Percentiles rank a stretch among this genome's conserved stretches.
Evolutionary conservation across 2,888 invertebrate species (phyloP).

Genomic region (Tachina grossa): DNA sequence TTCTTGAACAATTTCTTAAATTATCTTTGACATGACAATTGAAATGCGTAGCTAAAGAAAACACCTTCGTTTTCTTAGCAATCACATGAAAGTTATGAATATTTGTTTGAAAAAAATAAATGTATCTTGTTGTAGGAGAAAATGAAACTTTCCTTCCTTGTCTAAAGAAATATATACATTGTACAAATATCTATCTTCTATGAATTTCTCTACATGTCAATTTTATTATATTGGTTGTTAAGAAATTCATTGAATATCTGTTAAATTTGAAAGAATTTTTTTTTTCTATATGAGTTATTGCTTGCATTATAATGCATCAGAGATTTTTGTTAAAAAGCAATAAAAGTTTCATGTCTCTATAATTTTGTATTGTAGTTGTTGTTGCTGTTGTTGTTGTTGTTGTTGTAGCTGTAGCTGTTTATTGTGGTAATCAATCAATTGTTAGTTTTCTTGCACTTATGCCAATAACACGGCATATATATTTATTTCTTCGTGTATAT

Average conservation of each 20-base stretch:
- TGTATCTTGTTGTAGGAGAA: conserved; percentile 56
- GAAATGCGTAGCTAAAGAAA: conserved; percentile 69
- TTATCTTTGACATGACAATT: conserved; percentile 68
- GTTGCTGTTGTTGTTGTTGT: not conserved
- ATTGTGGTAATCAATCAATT: conserved; percentile 70
- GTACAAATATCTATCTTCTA: conserved; percentile 10
- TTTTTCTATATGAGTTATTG: conserved; percentile 61
- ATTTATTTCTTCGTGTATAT: not conserved
- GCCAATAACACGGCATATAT: conserved; percentile 16
- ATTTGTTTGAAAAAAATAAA: conserved; percentile 28
- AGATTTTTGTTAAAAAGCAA: conserved; percentile 14
- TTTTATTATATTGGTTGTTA: conserved; percentile 46
- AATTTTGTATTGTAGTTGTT: conserved; percentile 18
- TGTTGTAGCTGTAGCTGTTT: conserved; percentile 30
- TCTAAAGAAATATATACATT: not conserved
- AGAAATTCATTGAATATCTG: conserved; percentile 67
- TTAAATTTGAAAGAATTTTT: conserved; percentile 68
- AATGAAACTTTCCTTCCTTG: conserved; percentile 70
- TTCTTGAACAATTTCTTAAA: conserved; percentile 49
- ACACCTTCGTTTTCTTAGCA: conserved; percentile 62
- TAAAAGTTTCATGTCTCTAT: conserved; percentile 38
- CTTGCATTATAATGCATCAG: conserved; percentile 62
- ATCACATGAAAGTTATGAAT: conserved; percentile 25
- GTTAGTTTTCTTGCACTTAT: conserved; percentile 59
- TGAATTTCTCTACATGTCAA: conserved; percentile 60